Evolutionary conservation across 2,113 vertebrate genomes (phyloP), one percentile per base, ranked within the genome.

Genomic region (Uropsilus gracilis): DNA sequence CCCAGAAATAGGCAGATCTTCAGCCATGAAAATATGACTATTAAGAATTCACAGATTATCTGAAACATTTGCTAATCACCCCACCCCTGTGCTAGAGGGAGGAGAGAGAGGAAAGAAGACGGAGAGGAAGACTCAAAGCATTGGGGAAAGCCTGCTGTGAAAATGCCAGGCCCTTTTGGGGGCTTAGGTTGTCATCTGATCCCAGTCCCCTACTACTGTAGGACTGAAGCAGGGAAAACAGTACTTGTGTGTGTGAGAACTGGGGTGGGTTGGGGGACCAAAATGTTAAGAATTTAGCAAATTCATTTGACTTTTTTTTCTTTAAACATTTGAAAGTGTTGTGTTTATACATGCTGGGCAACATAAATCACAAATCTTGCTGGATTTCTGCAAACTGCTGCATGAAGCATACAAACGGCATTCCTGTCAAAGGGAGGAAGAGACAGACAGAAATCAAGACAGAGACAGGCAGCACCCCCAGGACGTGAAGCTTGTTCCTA

Each of bases 291-390:
- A 98, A 96, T 97, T 94, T 96, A 97, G 97, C 96, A 97, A 97
- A 97, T 96, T 89, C 71, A 71, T 77, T 59, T 57, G 80, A 61
- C 75, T 95, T 93, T 94, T 76, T 76, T 81, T 55, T 48, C 96
- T 92, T 97, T 96, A 96, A 97, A 77, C 95, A 97, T 97, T 97
- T 96, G 97, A 97, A 76, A 97, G 80, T 77, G 96, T 93, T 96
- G 95, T 97, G 97, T 98, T 98, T 98, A 97, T 97, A 96, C 94
- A 95, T 26, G 94, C 98, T 97, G 97, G 94, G 97, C 92, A 98
- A 97, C 96, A 96, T 93, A 98, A 98, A 97, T 93, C 95, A 96
- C 96, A 97, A 98, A 98, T 97, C 96, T 95, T 92, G 96, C 97
- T 97, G 96, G 92, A 94, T 98, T 96, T 91, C 94, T 97, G 97